Evolutionary conservation across 2,113 vertebrate genomes (phyloP), one percentile per base, ranked within the genome.

Genomic region (Zosterops lateralis): DNA sequence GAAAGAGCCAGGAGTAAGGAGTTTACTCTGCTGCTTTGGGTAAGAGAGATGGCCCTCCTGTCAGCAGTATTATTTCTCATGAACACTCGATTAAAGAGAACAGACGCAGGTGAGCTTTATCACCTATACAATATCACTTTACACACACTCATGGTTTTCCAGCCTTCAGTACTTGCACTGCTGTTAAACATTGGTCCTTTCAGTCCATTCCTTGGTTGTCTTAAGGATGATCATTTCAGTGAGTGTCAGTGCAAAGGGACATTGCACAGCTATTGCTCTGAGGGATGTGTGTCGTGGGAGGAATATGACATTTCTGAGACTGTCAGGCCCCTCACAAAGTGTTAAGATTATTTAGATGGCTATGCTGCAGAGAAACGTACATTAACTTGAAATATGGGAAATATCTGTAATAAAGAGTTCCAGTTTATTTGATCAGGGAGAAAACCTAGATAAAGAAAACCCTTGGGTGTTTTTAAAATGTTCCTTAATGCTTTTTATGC

Each of bases 391-490:
- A 96, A 94, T 90, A 78, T 84, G 84, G 67, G 77, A 90, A 96
- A 75, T 95, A 89, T 75, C 90, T 89, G 36, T 94, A 95, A 95
- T 88, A 94, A 95, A 90, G 91, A 95, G 90, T 66, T 97, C 66
- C 87, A 60, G 42, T 93, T 94, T 96, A 94, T 86, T 92, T 96
- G 93, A 96, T 96, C 75, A 89, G 42, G 86, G 82, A 87, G 61
- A 70, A 93, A 83, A 84, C 17, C 53, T 73, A 92, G 80, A 81
- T 84, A 85, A 97, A 92, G 66, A 95, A 77, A 95, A 47, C 92
- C 94, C 76, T 78, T 93, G 89, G 71, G 61, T 79, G 89, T 79
- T 96, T 95, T 94, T 89, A 65, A 78, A 84, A 95, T 70, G 86
- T 91, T 88, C 93, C 92, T 94, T 91, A 92, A 51, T 80, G 71